phyloP scores from a whole-genome alignment of 2,797 vertebrate species.

The Pseudochaenichthys georgianus region DNA sequence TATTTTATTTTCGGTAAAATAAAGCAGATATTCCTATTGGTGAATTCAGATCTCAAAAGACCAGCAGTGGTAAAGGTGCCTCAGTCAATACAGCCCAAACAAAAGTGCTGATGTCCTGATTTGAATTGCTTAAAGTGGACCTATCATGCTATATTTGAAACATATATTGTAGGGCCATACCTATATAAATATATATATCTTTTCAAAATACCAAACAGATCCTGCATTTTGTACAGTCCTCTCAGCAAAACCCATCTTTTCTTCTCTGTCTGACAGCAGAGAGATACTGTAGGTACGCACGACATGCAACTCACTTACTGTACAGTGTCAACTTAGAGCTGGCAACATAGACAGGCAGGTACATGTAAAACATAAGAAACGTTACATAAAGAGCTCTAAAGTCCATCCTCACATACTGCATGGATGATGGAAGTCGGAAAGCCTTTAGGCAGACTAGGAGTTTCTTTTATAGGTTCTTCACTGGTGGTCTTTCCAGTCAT shows the following conservation, averaged over 20 bases:
- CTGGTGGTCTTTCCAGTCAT: conserved; percentile 1
- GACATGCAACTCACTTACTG: conserved; percentile 16
- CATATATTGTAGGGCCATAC: no score
- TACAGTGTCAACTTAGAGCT: conserved; percentile 20
- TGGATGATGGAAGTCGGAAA: conserved; percentile 11
- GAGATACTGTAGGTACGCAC: conserved; percentile 6
- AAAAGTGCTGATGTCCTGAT: neutral
- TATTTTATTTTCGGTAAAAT: neutral
- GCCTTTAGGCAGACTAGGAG: conserved; percentile 1
- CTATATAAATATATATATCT: no score
- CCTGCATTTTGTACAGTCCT: neutral
- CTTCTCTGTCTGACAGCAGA: conserved; percentile 16
- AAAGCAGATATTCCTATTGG: neutral
- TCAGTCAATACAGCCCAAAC: neutral
- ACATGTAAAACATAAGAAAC: conserved; percentile 51
- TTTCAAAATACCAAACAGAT: no score
- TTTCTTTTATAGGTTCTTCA: neutral
- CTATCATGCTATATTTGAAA: no score
- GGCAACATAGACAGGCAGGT: conserved; percentile 52
- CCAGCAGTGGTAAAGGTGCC: neutral
- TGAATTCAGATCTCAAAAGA: neutral
- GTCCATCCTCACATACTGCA: conserved; percentile 16
- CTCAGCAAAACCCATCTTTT: neutral
- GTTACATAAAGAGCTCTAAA: conserved; percentile 16
- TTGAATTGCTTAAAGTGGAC: neutral